Percentiles rank a stretch among this genome's conserved stretches.
These are phyloP conservation scores for Phengaris arion DNA, from an alignment of 2,888 invertebrate genomes.

Conservation along the genomic window DNA sequence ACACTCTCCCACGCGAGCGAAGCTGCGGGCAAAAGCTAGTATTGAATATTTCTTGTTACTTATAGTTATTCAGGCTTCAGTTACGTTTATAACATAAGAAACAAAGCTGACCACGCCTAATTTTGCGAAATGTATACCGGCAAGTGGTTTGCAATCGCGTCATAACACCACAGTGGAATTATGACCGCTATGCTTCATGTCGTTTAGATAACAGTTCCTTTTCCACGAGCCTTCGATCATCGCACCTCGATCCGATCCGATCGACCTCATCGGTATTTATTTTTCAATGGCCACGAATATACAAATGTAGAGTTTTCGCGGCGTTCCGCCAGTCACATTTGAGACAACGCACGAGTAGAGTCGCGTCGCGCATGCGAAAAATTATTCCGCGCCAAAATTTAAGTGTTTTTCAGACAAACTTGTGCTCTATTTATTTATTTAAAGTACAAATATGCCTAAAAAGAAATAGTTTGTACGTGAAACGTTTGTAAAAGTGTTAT, in stretches of 20 bases:
- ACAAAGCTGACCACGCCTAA: background rate
- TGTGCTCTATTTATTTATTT: slow-evolving; percentile 41
- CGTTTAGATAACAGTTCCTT: slow-evolving; percentile 64
- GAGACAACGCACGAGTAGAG: slow-evolving; percentile 60
- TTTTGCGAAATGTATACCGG: background rate
- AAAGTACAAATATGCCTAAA: slow-evolving; percentile 64
- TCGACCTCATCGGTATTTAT: too few relatives aligned
- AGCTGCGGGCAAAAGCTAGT: too few relatives aligned
- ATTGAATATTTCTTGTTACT: too few relatives aligned
- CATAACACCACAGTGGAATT: slow-evolving; percentile 9
- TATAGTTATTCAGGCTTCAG: too few relatives aligned
- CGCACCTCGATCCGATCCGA: too few relatives aligned
- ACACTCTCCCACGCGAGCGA: too few relatives aligned
- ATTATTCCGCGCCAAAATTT: slow-evolving; percentile 66
- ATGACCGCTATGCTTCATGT: slow-evolving; percentile 37
- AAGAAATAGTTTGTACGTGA: slow-evolving; percentile 57
- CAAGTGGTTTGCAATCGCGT: background rate
- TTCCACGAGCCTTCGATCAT: slow-evolving; percentile 65
- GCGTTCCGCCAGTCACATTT: slow-evolving; percentile 68
- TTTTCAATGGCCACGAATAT: slow-evolving; percentile 74
- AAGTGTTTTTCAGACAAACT: slow-evolving; percentile 46
- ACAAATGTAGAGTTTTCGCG: slow-evolving; percentile 62
- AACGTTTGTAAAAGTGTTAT: slow-evolving; percentile 22
- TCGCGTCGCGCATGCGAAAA: slow-evolving; percentile 54
- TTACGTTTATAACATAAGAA: too few relatives aligned